Conservation (phyloP, 2,888 invertebrate species). For the Aricia artaxerxes region DNA sequence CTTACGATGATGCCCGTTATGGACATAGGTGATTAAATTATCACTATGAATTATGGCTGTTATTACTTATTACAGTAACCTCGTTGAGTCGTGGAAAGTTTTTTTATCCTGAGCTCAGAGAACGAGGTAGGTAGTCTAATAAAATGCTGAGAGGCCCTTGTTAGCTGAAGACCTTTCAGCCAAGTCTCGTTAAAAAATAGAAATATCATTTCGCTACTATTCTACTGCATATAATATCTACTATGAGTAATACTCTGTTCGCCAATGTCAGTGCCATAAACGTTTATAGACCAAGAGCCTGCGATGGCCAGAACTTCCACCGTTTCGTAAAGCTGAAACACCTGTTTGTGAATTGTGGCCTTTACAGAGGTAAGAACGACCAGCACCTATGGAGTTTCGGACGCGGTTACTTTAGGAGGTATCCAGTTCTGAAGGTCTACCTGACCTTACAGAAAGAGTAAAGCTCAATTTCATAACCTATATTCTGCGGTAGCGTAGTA, state of each 20-base stretch:
- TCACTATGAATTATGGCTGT: background rate
- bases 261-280: no score
- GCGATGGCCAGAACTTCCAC: no score
- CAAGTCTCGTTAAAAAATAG: background rate
- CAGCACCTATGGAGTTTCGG: no score
- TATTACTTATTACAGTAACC: conserved; percentile 9
- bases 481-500: no score
- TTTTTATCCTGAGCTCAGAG: background rate
- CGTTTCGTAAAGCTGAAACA: no score
- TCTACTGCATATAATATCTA: background rate
- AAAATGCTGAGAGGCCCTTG: conserved; percentile 3
- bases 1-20: background rate
- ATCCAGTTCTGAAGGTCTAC: no score
- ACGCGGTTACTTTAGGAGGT: no score
- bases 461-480: no score
- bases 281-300: no score
- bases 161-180: background rate
- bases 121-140: conserved; percentile 3
- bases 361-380: no score
- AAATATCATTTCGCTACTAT: background rate
- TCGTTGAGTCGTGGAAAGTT: background rate
- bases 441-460: no score
- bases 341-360: no score
- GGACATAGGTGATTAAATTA: background rate
- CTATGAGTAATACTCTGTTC: background rate